Base-by-base conservation (phyloP, 2,113 vertebrate genomes). In the Mormoops blainvillei region DNA sequence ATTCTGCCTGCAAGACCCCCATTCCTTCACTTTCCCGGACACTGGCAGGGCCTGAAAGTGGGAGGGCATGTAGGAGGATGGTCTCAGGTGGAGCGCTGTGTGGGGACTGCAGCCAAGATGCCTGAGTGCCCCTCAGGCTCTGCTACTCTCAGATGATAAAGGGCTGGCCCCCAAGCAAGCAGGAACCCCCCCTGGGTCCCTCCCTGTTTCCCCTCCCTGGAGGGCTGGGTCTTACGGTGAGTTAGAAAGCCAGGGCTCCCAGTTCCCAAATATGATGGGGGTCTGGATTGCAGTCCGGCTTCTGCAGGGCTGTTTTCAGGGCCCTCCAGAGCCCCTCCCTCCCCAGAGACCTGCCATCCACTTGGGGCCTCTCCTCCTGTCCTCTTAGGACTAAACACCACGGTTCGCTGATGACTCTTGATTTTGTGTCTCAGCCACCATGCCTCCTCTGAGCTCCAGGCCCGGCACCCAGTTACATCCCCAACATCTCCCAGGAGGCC, bases 71-170 rank as follows among this genome's bases (percentile, higher is more conserved):
- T 7, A 10, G 31, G 28, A 24, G 18, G 70, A 38, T 54, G 67
- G 56, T 18, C 33, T 26, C 3, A 3, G 6, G 45, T 0, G 10
- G 19, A 26, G 33, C 31, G 20, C 11, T 2, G 4, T 0, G 1
- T 33, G 43, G 14, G 73, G 36, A 7, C 36, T 20, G 38, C 36
- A 48, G 24, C 24, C n/a, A 5, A 63, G 50, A 70, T 13, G 24
- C 50, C 43, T 1, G 7, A 26, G 5, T 2, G 13, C 14, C 36
- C 38, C 19, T 26, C 36, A 11, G 3, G 12, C 20, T 5, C 24
- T 7, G 18, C 43, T 0, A 0, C 16, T 38, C 7, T 36, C 1
- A 0, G 61, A 12, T 2, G 26, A 68, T 7, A 12, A 19, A 16
- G 38, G n/a, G 33, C 85, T n/a, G 52, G 24, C 0, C 1, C 7